Percentiles rank a stretch among this genome's conserved stretches.
Conservation (phyloP, 2,797 vertebrate species). For the Kryptolebias ocellatus region DNA sequence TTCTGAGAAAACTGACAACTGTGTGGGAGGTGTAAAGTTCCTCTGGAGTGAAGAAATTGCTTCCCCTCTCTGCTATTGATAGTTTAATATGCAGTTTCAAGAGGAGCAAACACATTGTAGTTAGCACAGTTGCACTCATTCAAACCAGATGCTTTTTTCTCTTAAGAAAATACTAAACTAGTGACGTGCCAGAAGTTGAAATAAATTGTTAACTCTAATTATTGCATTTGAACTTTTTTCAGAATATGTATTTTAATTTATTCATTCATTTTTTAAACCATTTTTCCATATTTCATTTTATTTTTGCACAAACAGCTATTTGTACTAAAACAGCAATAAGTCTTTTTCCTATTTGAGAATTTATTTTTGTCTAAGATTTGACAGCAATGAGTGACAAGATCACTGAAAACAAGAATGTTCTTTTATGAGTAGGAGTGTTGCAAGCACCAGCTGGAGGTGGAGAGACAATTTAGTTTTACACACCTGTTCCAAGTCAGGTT, state of each 20-base stretch:
- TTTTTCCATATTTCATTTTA: neutral
- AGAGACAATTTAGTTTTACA: constrained; percentile 16
- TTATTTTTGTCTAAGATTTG: neutral
- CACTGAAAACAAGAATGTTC: neutral
- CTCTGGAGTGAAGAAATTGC: constrained; percentile 30
- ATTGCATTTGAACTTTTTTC: constrained; percentile 17
- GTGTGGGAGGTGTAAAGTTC: constrained; percentile 28
- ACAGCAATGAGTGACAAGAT: neutral
- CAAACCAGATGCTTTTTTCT: constrained; percentile 26
- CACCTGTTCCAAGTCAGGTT: constrained; percentile 31
- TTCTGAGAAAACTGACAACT: constrained; percentile 12
- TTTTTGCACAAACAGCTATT: constrained; percentile 6
- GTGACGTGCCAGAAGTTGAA: constrained; percentile 41
- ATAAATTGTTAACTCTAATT: constrained; percentile 16
- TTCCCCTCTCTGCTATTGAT: neutral
- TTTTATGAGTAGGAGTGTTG: constrained; percentile 5
- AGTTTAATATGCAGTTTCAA: constrained; percentile 19
- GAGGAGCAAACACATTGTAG: constrained; percentile 31
- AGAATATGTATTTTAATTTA: constrained; percentile 9
- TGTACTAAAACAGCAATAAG: constrained; percentile 10
- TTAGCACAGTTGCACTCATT: constrained; percentile 30
- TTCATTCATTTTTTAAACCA: neutral
- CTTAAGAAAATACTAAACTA: constrained; percentile 30
- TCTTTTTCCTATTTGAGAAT: neutral
- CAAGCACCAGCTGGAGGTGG: constrained; percentile 24